Base-by-base conservation (phyloP, 1,140 invertebrate genomes). In the Glossosoma conforme region DNA sequence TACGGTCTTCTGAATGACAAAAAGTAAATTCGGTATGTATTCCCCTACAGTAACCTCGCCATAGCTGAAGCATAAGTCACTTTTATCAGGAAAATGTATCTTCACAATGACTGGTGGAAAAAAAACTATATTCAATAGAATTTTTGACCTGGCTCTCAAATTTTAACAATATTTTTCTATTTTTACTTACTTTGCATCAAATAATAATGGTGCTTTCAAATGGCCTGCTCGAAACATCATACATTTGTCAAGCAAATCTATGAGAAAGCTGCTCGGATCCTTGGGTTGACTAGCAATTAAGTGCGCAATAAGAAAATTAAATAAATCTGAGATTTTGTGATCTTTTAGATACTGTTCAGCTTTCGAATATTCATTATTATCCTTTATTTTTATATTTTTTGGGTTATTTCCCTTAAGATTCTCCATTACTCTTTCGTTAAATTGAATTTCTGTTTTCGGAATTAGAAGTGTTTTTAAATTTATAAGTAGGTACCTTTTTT, bases 201-300 rank as follows among this genome's bases (percentile, higher is more conserved):
- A 52, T 11, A 52, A 40, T 8, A 18, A 36, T 1, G 42, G 42
- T 0, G 50, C 42, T 8, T 17, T 18, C 14, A 2, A 17, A 22
- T 37, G 19, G 10, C 21, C 17, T 20, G 21, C 13, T 10, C 50
- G 25, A n/a, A 21, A 21, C 38, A 52, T 10, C 50, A 52, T 45
- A 19, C 35, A 52, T 20, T 45, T n/a, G 24, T 52, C 50, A 9
- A 52, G 35, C 20, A 52, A 25, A 15, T 52, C 44, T 2, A 41
- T 17, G 11, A 52, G 37, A 24, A 24, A 52, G 17, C 15, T 1
- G 8, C 44, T 11, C 2, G 42, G 33, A 2, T 52, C 35, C 5
- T 45, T 35, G 0, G 50, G 50, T 25, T 35, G 41, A 21, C 38
- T n/a, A 17, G 28, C 18, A 13, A 45, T 37, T 1, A 52, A 4